Evolutionary conservation across 1,140 invertebrate genomes (phyloP), one percentile per base, ranked within the genome.

Genomic region (Papilio polytes): DNA sequence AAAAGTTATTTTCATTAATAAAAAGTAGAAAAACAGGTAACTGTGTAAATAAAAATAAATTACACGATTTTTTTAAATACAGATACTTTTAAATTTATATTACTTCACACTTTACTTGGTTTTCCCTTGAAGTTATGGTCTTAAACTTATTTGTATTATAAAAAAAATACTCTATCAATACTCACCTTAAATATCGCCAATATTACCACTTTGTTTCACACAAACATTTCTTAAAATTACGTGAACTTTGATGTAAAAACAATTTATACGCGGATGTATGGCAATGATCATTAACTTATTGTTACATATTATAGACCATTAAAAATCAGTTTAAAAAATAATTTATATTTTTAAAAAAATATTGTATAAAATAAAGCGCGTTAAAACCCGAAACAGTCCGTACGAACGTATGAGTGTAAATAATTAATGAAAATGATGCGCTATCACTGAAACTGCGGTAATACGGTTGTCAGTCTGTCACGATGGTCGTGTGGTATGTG

Each of bases 391-490:
- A 70, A 70, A 70, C 26, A 70, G 26, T 4, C 31, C 63, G 26
- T 15, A 15, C 8, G 26, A 13, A 36, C 26, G 22, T 70, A 31
- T 70, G 82, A 81, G 84, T 85, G 87, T 89, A 89, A 90, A 91
- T 90, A 90, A 90, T 88, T 89, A 90, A 90, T 89, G 86, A 88
- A 41, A 80, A 80, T 72, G 87, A 85, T 91, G 63, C 26, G 63
- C 63, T 83, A 91, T 92, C 84, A 92, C 89, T 87, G 88, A 91
- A 92, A 92, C 22, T 31, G 63, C 63, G 26, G 26, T 70, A 31
- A 63, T 4, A 22, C 13, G 22, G 63, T 15, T 26, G 63, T 70
- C 63, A 90, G 85, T 87, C 80, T 77, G 53, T 78, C 77, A 83
- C 26, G 66, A 70, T 46, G 51, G 63, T 63, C 7, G 59, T 63